Base-by-base conservation (phyloP, 2,888 invertebrate genomes). In the Scrobipalpa atriplicella region DNA sequence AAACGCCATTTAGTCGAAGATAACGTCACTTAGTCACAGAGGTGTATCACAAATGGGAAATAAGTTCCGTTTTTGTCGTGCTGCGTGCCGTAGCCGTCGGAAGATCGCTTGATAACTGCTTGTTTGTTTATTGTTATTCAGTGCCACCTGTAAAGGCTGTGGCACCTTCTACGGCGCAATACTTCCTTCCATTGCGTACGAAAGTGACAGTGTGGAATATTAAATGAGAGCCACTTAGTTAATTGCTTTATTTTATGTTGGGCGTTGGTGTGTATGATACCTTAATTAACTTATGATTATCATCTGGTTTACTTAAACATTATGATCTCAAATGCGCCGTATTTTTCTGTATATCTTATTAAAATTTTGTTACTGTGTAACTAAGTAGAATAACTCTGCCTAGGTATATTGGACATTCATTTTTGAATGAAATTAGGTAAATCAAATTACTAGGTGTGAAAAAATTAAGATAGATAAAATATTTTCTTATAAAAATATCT, bases 231-330 rank as follows among this genome's bases (percentile, higher is more conserved):
- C 11, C 36, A 36, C 36, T 56, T 29, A 36, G 11, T 11, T 21
- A 54, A 54, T 56, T 56, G 36, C 11, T 56, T 56, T 36, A 29
- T 29, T 56, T 11, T 36, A n/a, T 52, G 16, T 47, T 47, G 16
- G 16, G 16, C 16, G 47, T 47, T 47, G 47, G 47, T 47, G n/a
- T 16, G 16, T 54, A 54, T 54, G 21, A 63, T 69, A 63, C 65
- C 64, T 67, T 69, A 70, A 54, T 54, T 54, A 54, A 11, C 54
- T 54, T 21, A 11, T 19, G 54, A 54, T 54, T 18, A 54, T 54
- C 10, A 54, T 54, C 9, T 54, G 54, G 52, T 52, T 18, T 16
- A 52, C 13, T 54, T 21, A 7, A 21, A 21, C 11, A 18, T 54
- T 11, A 21, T 9, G 18, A 21, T 29, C 29, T 3, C 5, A 29